Percentiles rank a stretch among this genome's conserved stretches.
phyloP scores from a whole-genome alignment of 1,140 invertebrate genomes.

The Drosophila lowei region DNA sequence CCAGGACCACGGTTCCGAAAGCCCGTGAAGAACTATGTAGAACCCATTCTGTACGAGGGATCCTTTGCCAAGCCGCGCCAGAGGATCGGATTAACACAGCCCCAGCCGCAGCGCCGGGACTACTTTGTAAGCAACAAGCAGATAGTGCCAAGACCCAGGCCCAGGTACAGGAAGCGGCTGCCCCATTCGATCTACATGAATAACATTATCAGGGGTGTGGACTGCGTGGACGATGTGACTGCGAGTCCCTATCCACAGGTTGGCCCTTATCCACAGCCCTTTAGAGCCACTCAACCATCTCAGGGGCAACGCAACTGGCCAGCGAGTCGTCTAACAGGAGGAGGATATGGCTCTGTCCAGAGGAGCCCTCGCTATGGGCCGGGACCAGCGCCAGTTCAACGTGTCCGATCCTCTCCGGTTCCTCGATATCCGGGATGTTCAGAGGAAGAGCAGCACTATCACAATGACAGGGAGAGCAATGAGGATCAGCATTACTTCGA shows the following conservation, averaged over 20 bases:
- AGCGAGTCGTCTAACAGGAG: neutral
- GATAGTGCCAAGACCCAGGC: constrained; percentile 51
- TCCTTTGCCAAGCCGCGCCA: constrained; percentile 55
- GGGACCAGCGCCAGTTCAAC: constrained; percentile 2
- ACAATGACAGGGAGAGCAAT: constrained; percentile 18
- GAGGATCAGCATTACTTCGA: constrained; percentile 14
- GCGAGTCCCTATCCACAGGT: neutral
- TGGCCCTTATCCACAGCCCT: neutral
- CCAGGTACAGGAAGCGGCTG: constrained; percentile 53
- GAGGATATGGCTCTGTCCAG: neutral
- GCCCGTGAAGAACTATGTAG: constrained; percentile 65
- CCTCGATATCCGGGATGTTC: neutral
- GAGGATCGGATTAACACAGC: constrained; percentile 4
- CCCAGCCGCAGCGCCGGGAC: constrained; percentile 30
- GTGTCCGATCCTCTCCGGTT: neutral
- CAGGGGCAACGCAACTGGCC: constrained; percentile 19
- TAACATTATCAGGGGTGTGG: constrained; percentile 61
- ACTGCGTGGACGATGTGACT: constrained; percentile 53
- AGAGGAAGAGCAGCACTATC: neutral
- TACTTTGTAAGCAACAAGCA: constrained; percentile 65
- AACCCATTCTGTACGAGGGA: constrained; percentile 65
- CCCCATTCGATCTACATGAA: constrained; percentile 68
- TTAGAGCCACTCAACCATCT: neutral
- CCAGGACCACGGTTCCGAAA: constrained; percentile 37
- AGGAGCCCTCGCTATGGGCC: constrained; percentile 7